phyloP scores from a whole-genome alignment of 2,797 vertebrate species.

The Sciurus carolinensis region DNA sequence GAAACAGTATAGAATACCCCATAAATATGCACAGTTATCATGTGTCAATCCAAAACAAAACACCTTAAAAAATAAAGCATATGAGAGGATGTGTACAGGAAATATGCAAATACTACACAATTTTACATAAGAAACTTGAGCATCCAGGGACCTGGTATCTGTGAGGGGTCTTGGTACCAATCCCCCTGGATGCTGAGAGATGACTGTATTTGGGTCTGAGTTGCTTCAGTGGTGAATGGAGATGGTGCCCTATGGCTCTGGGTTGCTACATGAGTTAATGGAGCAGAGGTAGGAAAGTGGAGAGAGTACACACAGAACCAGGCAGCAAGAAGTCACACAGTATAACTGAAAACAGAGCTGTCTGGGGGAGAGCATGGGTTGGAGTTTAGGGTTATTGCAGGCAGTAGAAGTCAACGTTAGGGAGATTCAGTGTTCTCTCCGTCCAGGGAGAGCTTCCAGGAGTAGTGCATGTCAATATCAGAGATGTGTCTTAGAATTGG shows the following conservation, averaged over 20 bases:
- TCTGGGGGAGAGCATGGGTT: neutral
- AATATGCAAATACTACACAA: neutral
- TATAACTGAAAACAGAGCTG: neutral
- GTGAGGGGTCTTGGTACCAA: neutral
- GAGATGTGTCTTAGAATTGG: constrained; percentile 9
- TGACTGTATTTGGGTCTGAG: neutral
- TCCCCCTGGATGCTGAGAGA: neutral
- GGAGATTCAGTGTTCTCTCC: neutral
- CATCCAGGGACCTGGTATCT: neutral
- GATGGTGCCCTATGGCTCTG: accelerated
- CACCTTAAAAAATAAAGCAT: neutral
- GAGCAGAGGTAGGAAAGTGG: neutral
- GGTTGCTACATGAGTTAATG: neutral
- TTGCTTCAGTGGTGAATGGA: neutral
- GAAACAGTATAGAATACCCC: neutral
- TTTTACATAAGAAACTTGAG: neutral
- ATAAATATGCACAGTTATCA: neutral
- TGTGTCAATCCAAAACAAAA: neutral
- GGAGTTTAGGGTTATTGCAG: neutral
- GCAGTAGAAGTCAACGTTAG: neutral
- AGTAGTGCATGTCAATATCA: neutral
- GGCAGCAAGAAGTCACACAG: neutral
- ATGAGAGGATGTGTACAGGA: neutral
- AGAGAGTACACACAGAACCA: neutral
- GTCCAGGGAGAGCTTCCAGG: neutral